These are phyloP conservation scores for Argya squamiceps DNA, from an alignment of 2,797 vertebrate species.

Conservation along the genomic window DNA sequence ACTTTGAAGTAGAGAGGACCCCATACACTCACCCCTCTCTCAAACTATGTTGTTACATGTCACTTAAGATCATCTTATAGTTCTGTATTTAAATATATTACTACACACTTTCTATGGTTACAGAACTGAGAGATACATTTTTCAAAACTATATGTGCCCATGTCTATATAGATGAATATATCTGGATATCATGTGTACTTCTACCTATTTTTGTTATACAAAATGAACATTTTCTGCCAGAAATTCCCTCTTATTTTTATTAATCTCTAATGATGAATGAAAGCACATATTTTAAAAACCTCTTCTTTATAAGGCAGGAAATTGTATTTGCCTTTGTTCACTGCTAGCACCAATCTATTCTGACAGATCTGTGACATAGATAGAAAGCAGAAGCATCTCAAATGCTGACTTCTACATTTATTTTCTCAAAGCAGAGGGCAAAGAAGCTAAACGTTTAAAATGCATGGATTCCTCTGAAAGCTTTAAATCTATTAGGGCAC, in stretches of 20 bases:
- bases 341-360: neutral
- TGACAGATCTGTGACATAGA: slow-evolving; percentile 27
- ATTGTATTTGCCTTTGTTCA: slow-evolving; percentile 42
- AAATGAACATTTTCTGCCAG: neutral
- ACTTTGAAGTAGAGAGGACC: neutral
- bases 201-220: neutral
- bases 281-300: slow-evolving; percentile 5
- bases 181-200: neutral
- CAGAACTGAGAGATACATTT: neutral
- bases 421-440: slow-evolving; percentile 60
- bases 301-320: neutral
- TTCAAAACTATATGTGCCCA: neutral
- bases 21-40: accelerated
- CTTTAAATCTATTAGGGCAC: slow-evolving; percentile 68
- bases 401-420: slow-evolving; percentile 27
- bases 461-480: slow-evolving; percentile 57
- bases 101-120: neutral
- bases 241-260: slow-evolving; percentile 19
- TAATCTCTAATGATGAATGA: neutral
- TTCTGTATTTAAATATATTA: neutral
- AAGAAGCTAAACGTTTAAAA: slow-evolving; percentile 65
- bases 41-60: neutral
- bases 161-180: neutral
- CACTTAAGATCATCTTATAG: neutral
- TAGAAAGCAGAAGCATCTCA: slow-evolving; percentile 19